Conservation (phyloP, 1,140 invertebrate species). For the Drosophila ficusphila region DNA sequence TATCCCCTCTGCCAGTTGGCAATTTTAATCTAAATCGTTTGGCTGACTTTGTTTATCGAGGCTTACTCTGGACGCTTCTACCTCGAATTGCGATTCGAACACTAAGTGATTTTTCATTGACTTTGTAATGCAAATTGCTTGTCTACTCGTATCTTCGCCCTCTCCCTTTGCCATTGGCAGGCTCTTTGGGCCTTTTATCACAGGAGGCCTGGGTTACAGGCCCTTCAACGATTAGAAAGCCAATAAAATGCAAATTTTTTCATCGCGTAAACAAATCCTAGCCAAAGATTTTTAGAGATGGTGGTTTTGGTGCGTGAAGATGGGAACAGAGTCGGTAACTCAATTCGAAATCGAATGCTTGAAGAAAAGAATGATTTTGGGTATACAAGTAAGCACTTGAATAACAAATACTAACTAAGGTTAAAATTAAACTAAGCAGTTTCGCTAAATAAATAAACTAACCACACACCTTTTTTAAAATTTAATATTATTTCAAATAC, state of each 20-base stretch:
- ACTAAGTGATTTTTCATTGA: slow-evolving; percentile 75
- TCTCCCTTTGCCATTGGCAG: background rate
- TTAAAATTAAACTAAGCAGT: no score
- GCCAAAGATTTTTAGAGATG: slow-evolving; percentile 35
- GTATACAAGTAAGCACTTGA: no score
- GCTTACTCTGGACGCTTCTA: slow-evolving; percentile 10
- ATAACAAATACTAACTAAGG: no score
- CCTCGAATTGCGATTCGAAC: slow-evolving; percentile 37
- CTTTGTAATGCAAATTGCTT: slow-evolving; percentile 75
- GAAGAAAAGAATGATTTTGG: background rate
- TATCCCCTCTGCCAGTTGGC: background rate
- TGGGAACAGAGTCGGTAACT: background rate
- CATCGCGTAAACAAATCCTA: slow-evolving; percentile 55
- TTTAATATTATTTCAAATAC: no score
- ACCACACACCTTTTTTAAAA: no score
- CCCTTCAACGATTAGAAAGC: slow-evolving; percentile 39
- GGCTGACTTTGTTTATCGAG: slow-evolving; percentile 26
- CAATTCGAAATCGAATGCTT: background rate
- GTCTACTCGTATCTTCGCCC: slow-evolving; percentile 16
- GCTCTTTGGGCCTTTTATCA: slow-evolving; percentile 19
- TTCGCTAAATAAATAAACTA: no score
- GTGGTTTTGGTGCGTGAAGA: background rate
- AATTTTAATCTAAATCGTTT: slow-evolving; percentile 40
- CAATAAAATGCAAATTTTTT: slow-evolving; percentile 80
- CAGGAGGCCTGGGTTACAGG: slow-evolving; percentile 19